Conservation (phyloP, 2,113 vertebrate species). For the Salvelinus alpinus region DNA sequence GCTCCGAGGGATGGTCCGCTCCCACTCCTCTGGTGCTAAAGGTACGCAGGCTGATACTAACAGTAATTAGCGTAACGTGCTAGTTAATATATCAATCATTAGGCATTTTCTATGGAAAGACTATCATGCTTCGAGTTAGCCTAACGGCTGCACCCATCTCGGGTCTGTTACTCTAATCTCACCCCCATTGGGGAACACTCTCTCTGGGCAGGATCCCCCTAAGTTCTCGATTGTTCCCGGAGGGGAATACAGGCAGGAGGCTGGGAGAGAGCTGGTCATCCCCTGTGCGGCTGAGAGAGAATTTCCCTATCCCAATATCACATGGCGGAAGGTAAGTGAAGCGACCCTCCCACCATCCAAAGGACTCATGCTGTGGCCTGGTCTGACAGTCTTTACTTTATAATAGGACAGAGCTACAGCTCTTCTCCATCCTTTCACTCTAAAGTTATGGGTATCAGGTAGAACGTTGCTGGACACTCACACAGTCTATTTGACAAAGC, state of each 20-base stretch:
- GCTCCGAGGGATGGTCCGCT: slow-evolving; percentile 97
- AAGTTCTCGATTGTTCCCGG: slow-evolving; percentile 99
- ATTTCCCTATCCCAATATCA: slow-evolving; percentile 91
- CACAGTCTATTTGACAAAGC: no score
- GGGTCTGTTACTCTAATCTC: not conserved
- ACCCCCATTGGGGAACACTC: not conserved
- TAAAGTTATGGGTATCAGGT: no score
- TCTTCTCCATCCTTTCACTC: not conserved
- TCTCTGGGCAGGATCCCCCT: slow-evolving; percentile 85
- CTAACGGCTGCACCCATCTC: not conserved
- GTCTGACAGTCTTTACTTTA: no score
- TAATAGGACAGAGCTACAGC: not conserved
- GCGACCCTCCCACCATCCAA: not conserved
- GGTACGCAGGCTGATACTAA: slow-evolving; percentile 65
- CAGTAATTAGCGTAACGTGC: not conserved
- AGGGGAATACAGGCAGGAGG: slow-evolving; percentile 98
- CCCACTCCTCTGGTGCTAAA: slow-evolving; percentile 98
- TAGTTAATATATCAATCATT: not conserved
- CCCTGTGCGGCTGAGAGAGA: slow-evolving; percentile 97
- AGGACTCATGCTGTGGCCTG: no score
- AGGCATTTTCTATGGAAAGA: not conserved
- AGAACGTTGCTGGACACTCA: no score
- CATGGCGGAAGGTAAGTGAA: slow-evolving; percentile 91
- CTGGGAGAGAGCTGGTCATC: slow-evolving; percentile 94
- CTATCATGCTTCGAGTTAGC: not conserved